Evolutionary conservation across 2,113 vertebrate genomes (phyloP), one percentile per base, ranked within the genome.

Genomic region (Acanthisitta chloris): DNA sequence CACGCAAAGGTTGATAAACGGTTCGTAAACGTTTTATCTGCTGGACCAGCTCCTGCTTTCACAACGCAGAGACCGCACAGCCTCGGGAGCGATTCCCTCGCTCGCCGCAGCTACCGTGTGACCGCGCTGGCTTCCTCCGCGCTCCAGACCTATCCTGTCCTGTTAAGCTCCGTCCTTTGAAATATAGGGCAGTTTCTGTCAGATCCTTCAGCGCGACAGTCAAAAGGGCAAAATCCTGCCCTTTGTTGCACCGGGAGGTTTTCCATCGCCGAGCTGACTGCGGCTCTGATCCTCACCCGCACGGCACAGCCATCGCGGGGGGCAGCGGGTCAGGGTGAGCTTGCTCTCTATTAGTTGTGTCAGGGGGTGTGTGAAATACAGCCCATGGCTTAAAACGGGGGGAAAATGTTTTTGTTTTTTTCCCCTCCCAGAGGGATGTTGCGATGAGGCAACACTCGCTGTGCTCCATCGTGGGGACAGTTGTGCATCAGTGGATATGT

Each of bases 111-210:
- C 85, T 29, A 21, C 17, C 19, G 6, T 7, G 52, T 26, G 10
- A n/a, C 2, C 67, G 6, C 58, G 3, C 4, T 2, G 36, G 2
- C 87, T 77, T 31, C 94, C 86, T 48, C 74, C 40, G 0, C 10
- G 24, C 86, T 65, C 82, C 93, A 65, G 62, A 90, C 52, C 88
- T 38, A 76, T 86, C 92, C 73, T 49, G 77, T 48, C 73, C 95
- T 80, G 70, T 87, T 88, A 81, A 92, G 71, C 91, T 81, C 62
- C 7, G 17, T 61, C 66, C 91, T 82, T 72, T 88, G 93, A 90
- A 88, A 96, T 73, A 83, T 21, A 69, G 89, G 86, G 83, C 91
- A 78, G 23, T 20, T 92, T 87, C 69, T 91, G 90, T 66, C 92
- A 80, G 64, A 58, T 24, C 89, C 87, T 70, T 33, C 86, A 72